Evolutionary conservation across 23 tunicate genomes (phyloP), one percentile per base, ranked within the genome.

Genomic region (Ciona savignyi): DNA sequence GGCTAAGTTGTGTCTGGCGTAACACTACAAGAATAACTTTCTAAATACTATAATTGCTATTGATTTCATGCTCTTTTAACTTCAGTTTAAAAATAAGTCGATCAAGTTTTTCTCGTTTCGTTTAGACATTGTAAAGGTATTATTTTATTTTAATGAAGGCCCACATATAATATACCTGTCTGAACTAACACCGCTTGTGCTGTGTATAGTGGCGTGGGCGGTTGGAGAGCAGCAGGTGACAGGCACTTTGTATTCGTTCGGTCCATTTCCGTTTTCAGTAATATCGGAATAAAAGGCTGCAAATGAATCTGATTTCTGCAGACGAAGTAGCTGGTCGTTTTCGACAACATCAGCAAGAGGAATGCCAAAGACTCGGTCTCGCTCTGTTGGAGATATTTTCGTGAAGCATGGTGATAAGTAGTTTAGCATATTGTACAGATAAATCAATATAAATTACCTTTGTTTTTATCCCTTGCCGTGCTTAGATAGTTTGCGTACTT

Each of bases 241-340:
- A n/a, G n/a, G n/a, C n/a, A 15, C 61, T 11, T 49, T 15, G 20
- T 49, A 49, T 49, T 15, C 20, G 61, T 49, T 20, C 61, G 61
- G 61, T 11, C 61, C 61, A 11, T 49, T 15, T 11, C 20, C 20
- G 19, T 49, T 15, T 15, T 15, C 20, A 11, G 61, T 49, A 15
- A 49, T 11, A 49, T 11, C 61, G 61, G 15, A 15, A 15, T 66
- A 51, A 11, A 82, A 63, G 6, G 83, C 51, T 27, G 91, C 79
- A 60, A 85, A 85, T 15, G 83, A 73, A 23, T 74, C 89, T 2
- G 89, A 84, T 35, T 85, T 91, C 71, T 91, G 97, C 6, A 91
- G 80, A 1, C 97, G 86, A 6, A 91, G 83, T 1, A 91, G 83
- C 63, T 91, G 97, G 76, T 91, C 97, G 81, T 91, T 91, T 62